A percentile compares a stretch with the other conserved stretches of the same genome.
Conservation (phyloP, 2,113 vertebrate species). For the Miniopterus natalensis region DNA sequence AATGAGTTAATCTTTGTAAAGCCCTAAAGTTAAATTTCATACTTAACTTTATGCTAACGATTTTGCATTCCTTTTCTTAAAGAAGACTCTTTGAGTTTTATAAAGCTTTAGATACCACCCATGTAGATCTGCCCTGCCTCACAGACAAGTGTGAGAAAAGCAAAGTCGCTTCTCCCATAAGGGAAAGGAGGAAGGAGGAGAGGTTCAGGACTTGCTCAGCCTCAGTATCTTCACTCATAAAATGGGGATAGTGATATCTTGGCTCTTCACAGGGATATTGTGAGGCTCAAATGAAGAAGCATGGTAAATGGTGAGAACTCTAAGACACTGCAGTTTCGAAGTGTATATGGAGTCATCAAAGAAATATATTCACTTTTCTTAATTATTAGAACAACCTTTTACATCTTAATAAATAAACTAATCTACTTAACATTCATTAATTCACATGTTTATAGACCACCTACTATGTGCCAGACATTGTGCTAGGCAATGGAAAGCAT, state of each 20-base stretch:
- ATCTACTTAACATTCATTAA: slow-evolving; percentile 13
- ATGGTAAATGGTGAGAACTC: neutral
- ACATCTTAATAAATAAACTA: neutral
- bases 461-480: neutral
- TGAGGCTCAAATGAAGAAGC: neutral
- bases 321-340: neutral
- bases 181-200: neutral
- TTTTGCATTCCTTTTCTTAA: slow-evolving; percentile 13
- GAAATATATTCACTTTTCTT: neutral
- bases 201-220: neutral
- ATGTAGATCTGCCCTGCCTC: neutral
- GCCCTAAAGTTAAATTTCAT: neutral
- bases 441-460: neutral
- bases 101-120: neutral
- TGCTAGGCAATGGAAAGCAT: neutral
- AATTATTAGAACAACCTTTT: neutral
- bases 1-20: neutral
- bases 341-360: neutral
- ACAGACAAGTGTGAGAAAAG: neutral
- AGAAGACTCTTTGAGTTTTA: neutral
- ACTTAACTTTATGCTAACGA: neutral
- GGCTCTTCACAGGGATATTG: neutral
- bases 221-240: neutral
- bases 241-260: neutral
- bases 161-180: neutral